Evolutionary conservation across 2,888 invertebrate genomes (phyloP).

Genomic region (Aporophyla lueneburgensis): DNA sequence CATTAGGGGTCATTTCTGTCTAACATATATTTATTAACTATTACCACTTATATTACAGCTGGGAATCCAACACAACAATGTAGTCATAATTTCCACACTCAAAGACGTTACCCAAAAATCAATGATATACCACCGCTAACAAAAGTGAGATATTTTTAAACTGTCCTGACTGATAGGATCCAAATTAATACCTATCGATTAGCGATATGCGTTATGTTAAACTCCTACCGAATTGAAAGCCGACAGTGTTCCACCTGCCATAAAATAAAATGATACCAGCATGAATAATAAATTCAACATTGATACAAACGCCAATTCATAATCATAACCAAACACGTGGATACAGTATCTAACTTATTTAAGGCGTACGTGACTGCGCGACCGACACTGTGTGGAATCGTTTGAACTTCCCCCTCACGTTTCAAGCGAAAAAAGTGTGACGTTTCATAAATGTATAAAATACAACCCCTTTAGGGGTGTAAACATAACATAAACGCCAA

Average conservation of each 20-base stretch:
- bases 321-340: conserved; percentile 34
- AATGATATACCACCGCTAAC: no score
- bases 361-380: conserved; percentile 41
- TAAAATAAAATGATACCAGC: not conserved
- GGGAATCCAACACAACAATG: no score
- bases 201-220: no score
- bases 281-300: conserved; percentile 26
- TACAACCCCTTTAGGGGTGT: conserved; percentile 17
- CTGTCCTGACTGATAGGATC: no score
- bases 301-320: conserved; percentile 29
- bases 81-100: no score
- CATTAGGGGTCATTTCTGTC: no score
- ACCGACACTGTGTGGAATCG: conserved; percentile 18
- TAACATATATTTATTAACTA: no score
- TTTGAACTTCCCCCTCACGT: conserved; percentile 52
- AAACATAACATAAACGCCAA: conserved; percentile 38
- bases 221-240: not conserved
- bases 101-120: no score
- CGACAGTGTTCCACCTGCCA: not conserved
- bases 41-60: no score
- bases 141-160: no score
- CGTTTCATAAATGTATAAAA: conserved; percentile 55
- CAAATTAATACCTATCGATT: no score
- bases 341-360: conserved; percentile 44
- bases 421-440: conserved; percentile 45